Percentiles rank a stretch among this genome's conserved stretches.
Evolutionary conservation across 2,113 vertebrate species (phyloP).

Genomic region (Equus quagga): DNA sequence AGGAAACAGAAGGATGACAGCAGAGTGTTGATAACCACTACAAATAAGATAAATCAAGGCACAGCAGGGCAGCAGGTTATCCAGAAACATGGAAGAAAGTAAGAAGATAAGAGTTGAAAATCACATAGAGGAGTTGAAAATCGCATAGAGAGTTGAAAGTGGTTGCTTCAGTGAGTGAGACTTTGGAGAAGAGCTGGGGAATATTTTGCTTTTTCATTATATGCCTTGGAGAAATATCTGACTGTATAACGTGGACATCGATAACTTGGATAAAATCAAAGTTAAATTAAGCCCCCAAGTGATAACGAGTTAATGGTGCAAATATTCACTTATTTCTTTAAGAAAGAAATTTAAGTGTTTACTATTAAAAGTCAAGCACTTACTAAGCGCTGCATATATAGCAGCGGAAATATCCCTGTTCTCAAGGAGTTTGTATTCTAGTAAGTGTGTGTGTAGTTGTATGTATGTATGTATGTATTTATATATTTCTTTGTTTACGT

Average conservation of each 20-base stretch:
- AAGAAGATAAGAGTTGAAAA: no score
- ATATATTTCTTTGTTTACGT: neutral
- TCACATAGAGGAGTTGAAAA: no score
- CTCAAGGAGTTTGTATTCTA: neutral
- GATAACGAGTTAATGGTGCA: neutral
- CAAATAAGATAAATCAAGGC: neutral
- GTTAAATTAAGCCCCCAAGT: neutral
- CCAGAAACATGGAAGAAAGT: neutral
- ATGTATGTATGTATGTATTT: neutral
- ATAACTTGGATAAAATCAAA: neutral
- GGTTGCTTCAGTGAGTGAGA: neutral
- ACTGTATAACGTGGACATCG: neutral
- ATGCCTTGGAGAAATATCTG: neutral
- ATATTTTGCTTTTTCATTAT: neutral
- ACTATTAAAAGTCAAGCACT: neutral
- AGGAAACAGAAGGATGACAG: no score
- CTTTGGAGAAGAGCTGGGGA: neutral
- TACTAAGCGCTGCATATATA: neutral
- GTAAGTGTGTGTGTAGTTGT: neutral
- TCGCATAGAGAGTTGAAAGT: neutral
- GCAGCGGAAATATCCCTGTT: neutral
- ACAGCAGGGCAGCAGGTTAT: no score
- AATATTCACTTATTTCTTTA: neutral
- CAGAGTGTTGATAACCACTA: neutral
- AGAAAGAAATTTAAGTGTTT: neutral